Conservation (phyloP, 2,113 vertebrate genomes). For the Peromyscus maniculatus region DNA sequence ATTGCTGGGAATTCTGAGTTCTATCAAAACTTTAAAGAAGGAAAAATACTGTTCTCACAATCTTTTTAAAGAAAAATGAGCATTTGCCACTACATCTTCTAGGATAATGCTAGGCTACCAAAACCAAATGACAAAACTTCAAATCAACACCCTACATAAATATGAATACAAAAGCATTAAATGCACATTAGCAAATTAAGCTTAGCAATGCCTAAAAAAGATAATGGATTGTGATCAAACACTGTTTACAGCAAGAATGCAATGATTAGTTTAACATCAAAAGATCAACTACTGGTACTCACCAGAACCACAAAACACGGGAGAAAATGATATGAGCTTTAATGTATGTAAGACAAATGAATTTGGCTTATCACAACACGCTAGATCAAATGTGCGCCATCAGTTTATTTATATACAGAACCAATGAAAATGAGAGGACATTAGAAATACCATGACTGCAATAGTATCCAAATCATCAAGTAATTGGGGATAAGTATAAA, state of each 20-base stretch:
- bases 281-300: not conserved
- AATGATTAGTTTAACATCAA: not conserved
- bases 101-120: not conserved
- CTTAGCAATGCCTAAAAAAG: not conserved
- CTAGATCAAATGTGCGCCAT: not conserved
- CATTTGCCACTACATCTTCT: not conserved
- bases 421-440: not conserved
- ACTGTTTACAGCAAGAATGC: not conserved
- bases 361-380: not conserved
- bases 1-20: not conserved
- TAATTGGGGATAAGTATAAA: not conserved
- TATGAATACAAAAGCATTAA: not conserved
- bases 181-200: slow-evolving; percentile 1
- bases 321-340: not conserved
- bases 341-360: not conserved
- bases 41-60: not conserved
- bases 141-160: not conserved
- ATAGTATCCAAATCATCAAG: not conserved
- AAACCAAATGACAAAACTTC: not conserved
- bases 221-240: not conserved
- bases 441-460: not conserved
- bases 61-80: not conserved
- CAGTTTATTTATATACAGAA: not conserved
- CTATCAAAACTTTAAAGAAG: not conserved
- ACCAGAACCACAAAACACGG: not conserved